Percentiles rank a stretch among this genome's conserved stretches.
Conservation (phyloP, 2,113 vertebrate genomes). For the Anguilla rostrata region DNA sequence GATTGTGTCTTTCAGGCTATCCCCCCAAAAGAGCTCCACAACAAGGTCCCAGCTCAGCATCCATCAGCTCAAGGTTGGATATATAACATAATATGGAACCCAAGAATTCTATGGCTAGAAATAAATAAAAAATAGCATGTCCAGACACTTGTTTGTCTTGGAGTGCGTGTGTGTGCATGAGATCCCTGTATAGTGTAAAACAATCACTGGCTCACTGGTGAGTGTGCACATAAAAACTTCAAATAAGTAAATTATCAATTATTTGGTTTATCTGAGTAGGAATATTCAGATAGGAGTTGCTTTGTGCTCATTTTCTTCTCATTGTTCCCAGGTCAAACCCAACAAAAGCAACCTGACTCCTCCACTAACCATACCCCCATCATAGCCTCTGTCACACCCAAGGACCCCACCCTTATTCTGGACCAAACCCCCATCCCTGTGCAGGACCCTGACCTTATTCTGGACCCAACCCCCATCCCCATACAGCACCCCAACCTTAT, state of each 20-base stretch:
- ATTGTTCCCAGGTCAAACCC: slow-evolving; percentile 76
- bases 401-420: not conserved
- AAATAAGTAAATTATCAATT: too few relatives aligned
- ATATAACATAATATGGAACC: slow-evolving; percentile 66
- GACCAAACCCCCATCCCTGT: not conserved
- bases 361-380: slow-evolving; percentile 5
- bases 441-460: too few relatives aligned
- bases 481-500: not conserved
- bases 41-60: slow-evolving; percentile 78
- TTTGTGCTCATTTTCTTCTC: slow-evolving; percentile 24
- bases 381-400: slow-evolving; percentile 2
- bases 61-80: slow-evolving; percentile 95
- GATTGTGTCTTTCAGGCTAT: slow-evolving; percentile 76
- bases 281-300: not conserved
- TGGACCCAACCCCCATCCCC: not conserved
- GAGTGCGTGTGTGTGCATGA: not conserved
- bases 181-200: not conserved
- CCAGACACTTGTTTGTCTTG: not conserved
- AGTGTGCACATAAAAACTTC: too few relatives aligned
- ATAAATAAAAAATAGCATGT: not conserved
- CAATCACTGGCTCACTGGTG: too few relatives aligned
- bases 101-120: too few relatives aligned
- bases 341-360: slow-evolving; percentile 75
- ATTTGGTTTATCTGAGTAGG: too few relatives aligned
- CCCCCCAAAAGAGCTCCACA: slow-evolving; percentile 78